Evolutionary conservation across 2,888 invertebrate genomes (phyloP).

Genomic region (Calameuta pallipes): DNA sequence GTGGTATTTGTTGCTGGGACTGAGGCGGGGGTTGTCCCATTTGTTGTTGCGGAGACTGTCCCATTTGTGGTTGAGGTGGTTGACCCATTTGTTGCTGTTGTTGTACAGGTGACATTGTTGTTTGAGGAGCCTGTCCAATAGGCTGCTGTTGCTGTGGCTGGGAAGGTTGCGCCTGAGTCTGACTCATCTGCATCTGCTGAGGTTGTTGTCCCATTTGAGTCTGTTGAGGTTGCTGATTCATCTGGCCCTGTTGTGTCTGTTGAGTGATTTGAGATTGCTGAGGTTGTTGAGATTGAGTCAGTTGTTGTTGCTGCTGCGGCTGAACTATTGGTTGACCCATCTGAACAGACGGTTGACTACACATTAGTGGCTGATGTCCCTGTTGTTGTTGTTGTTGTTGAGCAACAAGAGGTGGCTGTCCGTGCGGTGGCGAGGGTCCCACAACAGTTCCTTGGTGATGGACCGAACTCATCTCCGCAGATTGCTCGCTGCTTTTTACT

Average conservation of each 20-base stretch:
- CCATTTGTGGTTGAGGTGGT: constrained; percentile 24
- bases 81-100: constrained; percentile 29
- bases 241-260: constrained; percentile 24
- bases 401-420: constrained; percentile 21
- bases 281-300: constrained; percentile 20
- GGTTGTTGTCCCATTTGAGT: constrained; percentile 35
- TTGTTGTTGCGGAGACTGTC: constrained; percentile 34
- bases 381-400: constrained; percentile 32
- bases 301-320: constrained; percentile 24
- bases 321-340: constrained; percentile 16
- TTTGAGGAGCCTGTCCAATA: constrained; percentile 22
- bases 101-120: constrained; percentile 13
- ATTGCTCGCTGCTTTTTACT: constrained; percentile 23
- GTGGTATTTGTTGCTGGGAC: constrained; percentile 32
- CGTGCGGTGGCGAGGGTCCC: constrained; percentile 8
- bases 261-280: constrained; percentile 27
- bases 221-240: constrained; percentile 31
- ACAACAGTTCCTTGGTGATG: constrained; percentile 26
- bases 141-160: constrained; percentile 32
- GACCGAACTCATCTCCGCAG: constrained; percentile 44
- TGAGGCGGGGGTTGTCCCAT: constrained; percentile 33
- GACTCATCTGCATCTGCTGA: constrained; percentile 18
- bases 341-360: constrained; percentile 26
- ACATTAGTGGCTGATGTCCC: constrained; percentile 30
- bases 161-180: constrained; percentile 29